A percentile compares a stretch with the other conserved stretches of the same genome.
phyloP scores from a whole-genome alignment of 2,113 vertebrate genomes.

The Pangasianodon hypophthalmus region DNA sequence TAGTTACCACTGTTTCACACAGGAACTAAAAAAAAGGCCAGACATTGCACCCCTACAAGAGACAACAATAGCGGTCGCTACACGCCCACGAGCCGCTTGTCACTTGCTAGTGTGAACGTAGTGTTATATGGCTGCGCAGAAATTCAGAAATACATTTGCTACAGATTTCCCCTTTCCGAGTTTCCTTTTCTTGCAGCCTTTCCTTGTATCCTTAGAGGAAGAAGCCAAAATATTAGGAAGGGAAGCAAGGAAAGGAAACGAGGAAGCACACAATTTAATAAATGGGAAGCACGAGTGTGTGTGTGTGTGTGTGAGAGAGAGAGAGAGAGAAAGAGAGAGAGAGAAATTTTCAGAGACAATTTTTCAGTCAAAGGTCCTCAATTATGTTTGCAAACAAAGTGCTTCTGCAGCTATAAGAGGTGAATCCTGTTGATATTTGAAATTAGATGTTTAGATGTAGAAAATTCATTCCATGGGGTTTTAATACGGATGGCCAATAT shows the following conservation, averaged over 20 bases:
- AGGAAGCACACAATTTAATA: conserved; percentile 34
- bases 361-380: neutral
- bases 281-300: conserved; percentile 20
- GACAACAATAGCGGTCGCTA: neutral
- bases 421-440: neutral
- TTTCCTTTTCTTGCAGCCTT: conserved; percentile 1
- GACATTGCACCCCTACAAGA: neutral
- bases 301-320: neutral
- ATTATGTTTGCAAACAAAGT: conserved; percentile 6
- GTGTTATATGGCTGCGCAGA: neutral
- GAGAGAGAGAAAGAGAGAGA: neutral
- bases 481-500: neutral
- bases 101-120: conserved; percentile 18
- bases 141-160: neutral
- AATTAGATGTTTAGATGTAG: too few species aligned
- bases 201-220: neutral
- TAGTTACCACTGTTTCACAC: neutral
- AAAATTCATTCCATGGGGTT: neutral
- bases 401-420: neutral
- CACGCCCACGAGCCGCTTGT: neutral
- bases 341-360: neutral
- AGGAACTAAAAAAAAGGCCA: neutral
- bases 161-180: neutral
- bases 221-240: neutral
- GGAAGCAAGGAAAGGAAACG: neutral